Evolutionary conservation across 1,140 invertebrate genomes (phyloP), one percentile per base, ranked within the genome.

Genomic region (Saxidomus purpurata): DNA sequence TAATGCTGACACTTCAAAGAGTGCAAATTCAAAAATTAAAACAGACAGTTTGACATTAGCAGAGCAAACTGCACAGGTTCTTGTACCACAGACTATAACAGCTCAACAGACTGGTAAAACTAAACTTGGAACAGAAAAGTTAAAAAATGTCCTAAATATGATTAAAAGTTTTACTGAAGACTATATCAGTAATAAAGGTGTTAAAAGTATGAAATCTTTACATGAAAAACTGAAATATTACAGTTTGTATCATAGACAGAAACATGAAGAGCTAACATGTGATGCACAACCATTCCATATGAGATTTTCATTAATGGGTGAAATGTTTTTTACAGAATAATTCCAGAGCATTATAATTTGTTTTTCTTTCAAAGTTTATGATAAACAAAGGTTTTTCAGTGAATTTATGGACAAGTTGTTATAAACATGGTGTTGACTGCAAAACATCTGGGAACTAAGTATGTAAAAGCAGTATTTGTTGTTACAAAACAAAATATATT

Each of bases 271-370:
- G 9, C 92, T 98, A 38, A 96, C 97, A 38, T 98, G 97, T 92
- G 96, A 97, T 71, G 97, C 97, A 34, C 97, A 97, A 84, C 96
- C 97, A 63, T 98, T 97, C 94, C 95, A 97, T 67, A 97, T 97
- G 95, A 96, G 97, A 89, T 96, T 98, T 95, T 97, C 97, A n/a
- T 95, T 98, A 69, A 96, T 97, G 61, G 97, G 97, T 22, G 97
- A 98, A 96, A 95, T 96, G 91, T 96, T 95, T 93, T 8, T 87
- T 11, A 47, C 38, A 9, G 74, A 87, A 11, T 79, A 55, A 55
- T 71, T 6, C 43, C 43, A 43, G 4, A 43, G 4, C 15, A 15
- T 43, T 43, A 43, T n/a, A n/a, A n/a, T n/a, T n/a, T n/a, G n/a
- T n/a, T n/a, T n/a, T n/a, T 43, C 43, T 43, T 43, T 8, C 15